Evolutionary conservation across 1,140 invertebrate genomes (phyloP), one percentile per base, ranked within the genome.

Genomic region (Nephila pilipes): DNA sequence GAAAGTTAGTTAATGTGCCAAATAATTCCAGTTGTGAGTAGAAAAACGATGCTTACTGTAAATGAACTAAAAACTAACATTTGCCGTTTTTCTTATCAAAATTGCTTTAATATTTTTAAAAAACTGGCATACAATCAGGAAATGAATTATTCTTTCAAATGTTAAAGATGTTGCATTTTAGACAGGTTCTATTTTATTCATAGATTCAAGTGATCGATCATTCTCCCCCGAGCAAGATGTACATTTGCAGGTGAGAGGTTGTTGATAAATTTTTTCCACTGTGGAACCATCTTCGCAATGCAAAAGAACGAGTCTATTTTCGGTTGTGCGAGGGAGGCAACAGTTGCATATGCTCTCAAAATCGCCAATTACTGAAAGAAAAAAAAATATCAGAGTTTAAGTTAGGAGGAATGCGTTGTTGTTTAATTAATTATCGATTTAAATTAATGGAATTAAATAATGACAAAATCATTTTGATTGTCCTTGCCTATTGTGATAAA

Each of bases 321-420:
- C 25, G 6, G 87, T 58, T 16, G 29, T 10, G 6, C 20, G 20
- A 0, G 91, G 92, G 1, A 87, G 25, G 29, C 93, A 94, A n/a
- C 93, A 94, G 60, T 93, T 89, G 57, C 93, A 94, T 0, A 88
- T 18, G 32, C 91, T 93, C 22, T 89, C 36, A 58, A 94, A 94
- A 36, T 89, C 80, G 1, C 83, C 87, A n/a, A 65, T 29, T 38
- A 79, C 91, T 93, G 63, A 36, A 91, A 32, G 29, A 16, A 32
- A 54, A 92, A 18, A 55, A n/a, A 36, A 63, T 54, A n/a, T n/a
- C n/a, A 46, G 2, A 10, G 12, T 4, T 10, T 46, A 46, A 46
- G 46, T 10, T 0, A 46, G 12, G 46, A 10, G 46, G 5, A 46
- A 46, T 46, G 46, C 6, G 46, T 46, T 46, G 46, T 46, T 46